phyloP scores from a whole-genome alignment of 64 coral and sea anemone species.

The Actinia equina region DNA sequence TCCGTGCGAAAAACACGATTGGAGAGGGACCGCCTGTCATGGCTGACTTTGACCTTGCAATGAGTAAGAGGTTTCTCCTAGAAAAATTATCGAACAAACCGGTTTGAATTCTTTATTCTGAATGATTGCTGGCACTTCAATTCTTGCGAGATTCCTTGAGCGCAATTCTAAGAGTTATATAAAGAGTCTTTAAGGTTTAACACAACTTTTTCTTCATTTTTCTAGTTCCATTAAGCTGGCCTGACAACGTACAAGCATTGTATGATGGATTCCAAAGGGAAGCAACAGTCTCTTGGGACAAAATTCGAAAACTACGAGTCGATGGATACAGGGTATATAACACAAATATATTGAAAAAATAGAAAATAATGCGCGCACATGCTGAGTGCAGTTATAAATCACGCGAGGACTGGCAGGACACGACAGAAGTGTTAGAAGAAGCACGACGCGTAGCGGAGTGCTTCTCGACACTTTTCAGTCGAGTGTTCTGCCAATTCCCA shows the following conservation, averaged over 20 bases:
- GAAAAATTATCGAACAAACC: too few relatives aligned
- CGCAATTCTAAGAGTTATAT: neutral
- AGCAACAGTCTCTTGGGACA: slow-evolving; percentile 39
- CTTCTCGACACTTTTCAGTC: too few relatives aligned
- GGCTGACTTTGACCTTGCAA: slow-evolving; percentile 60
- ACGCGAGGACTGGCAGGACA: too few relatives aligned
- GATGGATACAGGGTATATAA: slow-evolving; percentile 76
- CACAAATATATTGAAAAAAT: neutral
- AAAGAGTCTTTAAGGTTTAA: neutral
- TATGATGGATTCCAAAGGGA: slow-evolving; percentile 52
- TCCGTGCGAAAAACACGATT: slow-evolving; percentile 63
- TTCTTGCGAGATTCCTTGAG: too few relatives aligned
- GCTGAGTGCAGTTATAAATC: too few relatives aligned
- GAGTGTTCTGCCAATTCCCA: too few relatives aligned
- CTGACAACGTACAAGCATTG: slow-evolving; percentile 39
- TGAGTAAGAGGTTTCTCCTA: slow-evolving; percentile 28
- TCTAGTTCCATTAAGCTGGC: slow-evolving; percentile 47
- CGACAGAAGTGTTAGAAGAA: too few relatives aligned
- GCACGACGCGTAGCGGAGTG: too few relatives aligned
- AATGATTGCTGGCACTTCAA: too few relatives aligned
- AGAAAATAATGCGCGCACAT: too few relatives aligned
- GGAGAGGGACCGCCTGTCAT: slow-evolving; percentile 60
- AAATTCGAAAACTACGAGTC: slow-evolving; percentile 34
- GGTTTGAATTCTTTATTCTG: too few relatives aligned
- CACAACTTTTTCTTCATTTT: neutral